These are phyloP conservation scores for Dipus sagitta DNA, from an alignment of 2,797 vertebrate genomes.

Conservation along the genomic window DNA sequence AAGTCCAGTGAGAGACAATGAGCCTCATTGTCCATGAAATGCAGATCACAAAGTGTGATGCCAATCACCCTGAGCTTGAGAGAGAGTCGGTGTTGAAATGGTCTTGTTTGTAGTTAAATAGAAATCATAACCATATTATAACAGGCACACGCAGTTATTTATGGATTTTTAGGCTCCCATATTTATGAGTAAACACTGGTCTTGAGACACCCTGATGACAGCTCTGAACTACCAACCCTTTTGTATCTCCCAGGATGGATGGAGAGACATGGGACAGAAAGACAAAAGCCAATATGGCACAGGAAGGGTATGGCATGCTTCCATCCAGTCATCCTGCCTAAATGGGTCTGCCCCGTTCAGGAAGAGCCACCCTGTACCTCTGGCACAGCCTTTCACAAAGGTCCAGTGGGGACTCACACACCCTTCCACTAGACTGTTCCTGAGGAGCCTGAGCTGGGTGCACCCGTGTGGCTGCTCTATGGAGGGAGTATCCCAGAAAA, in stretches of 20 bases:
- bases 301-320: fast-evolving
- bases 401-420: fast-evolving
- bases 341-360: background rate
- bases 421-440: fast-evolving
- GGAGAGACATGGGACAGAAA: background rate
- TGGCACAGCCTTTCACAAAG: too few relatives aligned
- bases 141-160: fast-evolving
- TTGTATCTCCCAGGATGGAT: background rate
- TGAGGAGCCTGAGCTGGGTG: too few relatives aligned
- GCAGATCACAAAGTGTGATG: fast-evolving
- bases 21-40: fast-evolving
- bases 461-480: fast-evolving
- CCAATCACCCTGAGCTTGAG: fast-evolving
- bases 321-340: background rate
- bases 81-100: fast-evolving
- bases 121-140: fast-evolving
- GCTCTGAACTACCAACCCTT: background rate
- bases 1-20: fast-evolving
- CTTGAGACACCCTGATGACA: background rate
- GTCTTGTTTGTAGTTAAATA: background rate
- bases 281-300: background rate
- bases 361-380: background rate
- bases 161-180: background rate
- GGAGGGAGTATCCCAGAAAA: too few relatives aligned
- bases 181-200: background rate